Evolutionary conservation across 2,113 vertebrate genomes (phyloP).

Genomic region (Pangasianodon gigas): DNA sequence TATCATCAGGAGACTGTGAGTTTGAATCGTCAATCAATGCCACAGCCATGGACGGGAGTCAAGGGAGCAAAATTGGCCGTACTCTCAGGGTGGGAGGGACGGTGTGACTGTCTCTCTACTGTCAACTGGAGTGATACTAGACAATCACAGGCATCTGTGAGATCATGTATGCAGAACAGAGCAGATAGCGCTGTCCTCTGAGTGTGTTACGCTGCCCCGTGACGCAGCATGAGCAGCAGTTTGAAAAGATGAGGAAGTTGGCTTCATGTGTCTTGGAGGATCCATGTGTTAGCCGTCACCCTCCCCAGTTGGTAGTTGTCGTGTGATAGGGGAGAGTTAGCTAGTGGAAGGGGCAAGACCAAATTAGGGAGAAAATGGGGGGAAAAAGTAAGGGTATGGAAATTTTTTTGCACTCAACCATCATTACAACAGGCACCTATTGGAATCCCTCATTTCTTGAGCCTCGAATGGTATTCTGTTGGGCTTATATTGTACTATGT

Average conservation of each 20-base stretch:
- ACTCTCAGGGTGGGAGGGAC: not conserved
- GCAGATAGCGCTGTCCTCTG: not conserved
- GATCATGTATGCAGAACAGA: not conserved
- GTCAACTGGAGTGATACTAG: not conserved
- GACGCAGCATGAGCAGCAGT: not conserved
- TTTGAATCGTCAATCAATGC: not conserved
- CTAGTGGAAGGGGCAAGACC: not conserved
- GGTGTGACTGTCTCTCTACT: not conserved
- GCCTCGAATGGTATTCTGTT: not conserved
- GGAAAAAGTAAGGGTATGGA: not conserved
- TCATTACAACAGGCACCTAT: not conserved
- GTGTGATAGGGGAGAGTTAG: not conserved
- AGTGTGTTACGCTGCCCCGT: not conserved
- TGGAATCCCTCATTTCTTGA: not conserved
- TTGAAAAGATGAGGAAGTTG: not conserved
- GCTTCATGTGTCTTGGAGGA: not conserved
- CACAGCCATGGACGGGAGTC: not conserved
- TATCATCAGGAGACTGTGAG: not conserved
- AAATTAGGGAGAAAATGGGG: not conserved
- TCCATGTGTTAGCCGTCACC: not conserved
- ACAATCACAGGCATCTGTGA: not conserved
- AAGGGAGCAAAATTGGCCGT: not conserved
- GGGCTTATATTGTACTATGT: not conserved
- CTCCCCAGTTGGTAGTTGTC: too few species aligned
- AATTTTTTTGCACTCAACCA: not conserved